A percentile compares a stretch with the other conserved stretches of the same genome.
These are phyloP conservation scores for Grus americana DNA, from an alignment of 2,113 vertebrate genomes.

Conservation along the genomic window DNA sequence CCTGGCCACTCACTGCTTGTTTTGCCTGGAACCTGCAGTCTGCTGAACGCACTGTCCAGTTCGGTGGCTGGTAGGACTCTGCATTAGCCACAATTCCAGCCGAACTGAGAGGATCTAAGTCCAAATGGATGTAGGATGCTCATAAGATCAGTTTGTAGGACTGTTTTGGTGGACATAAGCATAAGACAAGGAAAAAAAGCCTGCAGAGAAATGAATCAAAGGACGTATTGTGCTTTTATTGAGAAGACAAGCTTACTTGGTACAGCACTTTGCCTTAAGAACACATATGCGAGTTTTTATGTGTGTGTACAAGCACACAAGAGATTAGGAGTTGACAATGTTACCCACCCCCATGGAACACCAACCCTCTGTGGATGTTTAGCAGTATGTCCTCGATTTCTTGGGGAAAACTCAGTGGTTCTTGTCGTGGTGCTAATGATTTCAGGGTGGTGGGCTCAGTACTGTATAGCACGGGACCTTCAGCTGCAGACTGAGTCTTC, in stretches of 20 bases:
- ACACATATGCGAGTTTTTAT: fast-evolving
- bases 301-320: fast-evolving
- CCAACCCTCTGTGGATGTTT: too few species aligned
- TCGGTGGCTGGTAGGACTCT: background rate
- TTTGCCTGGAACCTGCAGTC: background rate
- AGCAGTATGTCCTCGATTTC: background rate
- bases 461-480: fast-evolving
- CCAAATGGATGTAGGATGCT: background rate
- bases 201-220: background rate
- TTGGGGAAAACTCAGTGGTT: background rate
- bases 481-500: background rate
- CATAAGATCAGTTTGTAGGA: background rate
- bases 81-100: background rate
- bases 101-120: background rate
- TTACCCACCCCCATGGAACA: fast-evolving
- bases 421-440: fast-evolving
- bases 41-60: background rate
- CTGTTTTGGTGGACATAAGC: fast-evolving
- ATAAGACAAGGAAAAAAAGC: background rate
- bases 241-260: background rate
- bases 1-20: background rate
- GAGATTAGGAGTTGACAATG: background rate
- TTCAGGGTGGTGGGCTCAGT: background rate
- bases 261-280: too few species aligned
- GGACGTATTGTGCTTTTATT: background rate